Evolutionary conservation across 2,797 vertebrate species (phyloP).

Genomic region (Hippoglossus hippoglossus): DNA sequence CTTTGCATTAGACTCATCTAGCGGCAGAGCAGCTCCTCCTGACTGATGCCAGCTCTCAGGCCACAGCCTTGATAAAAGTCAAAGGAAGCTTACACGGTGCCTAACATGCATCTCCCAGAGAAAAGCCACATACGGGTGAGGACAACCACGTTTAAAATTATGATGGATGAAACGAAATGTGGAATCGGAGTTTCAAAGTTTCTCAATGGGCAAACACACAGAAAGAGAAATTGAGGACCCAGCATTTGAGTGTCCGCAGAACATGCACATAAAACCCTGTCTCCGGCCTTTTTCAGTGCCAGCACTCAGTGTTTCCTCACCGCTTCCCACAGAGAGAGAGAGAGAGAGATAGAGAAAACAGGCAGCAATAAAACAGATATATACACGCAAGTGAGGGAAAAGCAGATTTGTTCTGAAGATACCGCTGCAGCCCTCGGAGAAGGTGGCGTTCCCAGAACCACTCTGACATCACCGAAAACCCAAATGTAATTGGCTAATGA

Average conservation of each 20-base stretch:
- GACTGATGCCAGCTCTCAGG: too few relatives aligned
- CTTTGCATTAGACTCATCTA: too few relatives aligned
- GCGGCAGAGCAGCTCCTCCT: too few relatives aligned
- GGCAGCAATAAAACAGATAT: constrained; percentile 62
- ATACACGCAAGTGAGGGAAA: constrained; percentile 44
- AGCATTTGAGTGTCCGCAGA: constrained; percentile 5
- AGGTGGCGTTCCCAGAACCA: constrained; percentile 73
- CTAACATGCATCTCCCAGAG: neutral
- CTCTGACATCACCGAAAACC: constrained; percentile 64
- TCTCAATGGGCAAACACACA: neutral
- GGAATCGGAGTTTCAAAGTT: constrained; percentile 10
- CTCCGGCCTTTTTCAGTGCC: constrained; percentile 24
- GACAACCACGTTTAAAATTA: constrained; percentile 1
- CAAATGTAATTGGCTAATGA: constrained; percentile 75
- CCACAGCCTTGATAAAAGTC: too few relatives aligned
- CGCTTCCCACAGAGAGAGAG: constrained; percentile 48
- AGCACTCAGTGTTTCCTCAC: constrained; percentile 47
- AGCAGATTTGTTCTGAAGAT: constrained; percentile 72
- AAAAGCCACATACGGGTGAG: neutral
- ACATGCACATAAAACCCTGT: constrained; percentile 15
- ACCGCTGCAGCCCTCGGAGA: constrained; percentile 62
- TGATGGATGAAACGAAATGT: neutral
- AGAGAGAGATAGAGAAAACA: constrained; percentile 44
- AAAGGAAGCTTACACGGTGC: too few relatives aligned
- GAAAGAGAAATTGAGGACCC: neutral